phyloP scores from a whole-genome alignment of 2,888 invertebrate genomes.

The Unio delphinus region DNA sequence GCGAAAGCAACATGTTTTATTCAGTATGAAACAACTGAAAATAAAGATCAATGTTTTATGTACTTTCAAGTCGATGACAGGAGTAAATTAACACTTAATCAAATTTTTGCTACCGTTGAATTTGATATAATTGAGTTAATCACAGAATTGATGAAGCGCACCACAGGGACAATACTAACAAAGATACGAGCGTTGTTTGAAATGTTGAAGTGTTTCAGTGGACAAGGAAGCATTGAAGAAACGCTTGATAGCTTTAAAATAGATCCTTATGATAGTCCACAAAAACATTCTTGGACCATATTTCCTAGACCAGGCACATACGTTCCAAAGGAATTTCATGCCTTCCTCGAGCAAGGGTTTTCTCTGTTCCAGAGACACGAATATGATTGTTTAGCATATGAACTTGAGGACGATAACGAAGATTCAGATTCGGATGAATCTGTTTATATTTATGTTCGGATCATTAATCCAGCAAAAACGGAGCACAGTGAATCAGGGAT shows the following conservation, averaged over 20 bases:
- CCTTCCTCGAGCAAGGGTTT: slow-evolving; percentile 25
- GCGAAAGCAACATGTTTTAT: no score
- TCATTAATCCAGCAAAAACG: slow-evolving; percentile 2
- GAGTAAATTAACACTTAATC: no score
- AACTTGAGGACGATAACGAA: slow-evolving; percentile 10
- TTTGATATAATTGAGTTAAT: no score
- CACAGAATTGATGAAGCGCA: no score
- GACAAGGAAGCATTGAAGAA: background rate
- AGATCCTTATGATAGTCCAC: slow-evolving; percentile 1
- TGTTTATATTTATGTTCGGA: slow-evolving; percentile 24
- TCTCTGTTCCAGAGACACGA: slow-evolving; percentile 21
- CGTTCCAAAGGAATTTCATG: slow-evolving; percentile 24
- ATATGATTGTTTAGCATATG: slow-evolving; percentile 19
- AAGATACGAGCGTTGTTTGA: no score
- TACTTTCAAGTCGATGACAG: no score
- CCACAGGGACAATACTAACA: no score
- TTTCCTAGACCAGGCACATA: slow-evolving; percentile 30
- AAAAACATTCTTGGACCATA: background rate
- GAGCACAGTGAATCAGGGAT: background rate
- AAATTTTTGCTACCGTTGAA: no score
- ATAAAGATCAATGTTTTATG: no score
- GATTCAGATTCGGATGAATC: slow-evolving; percentile 1
- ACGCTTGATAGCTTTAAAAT: slow-evolving; percentile 5
- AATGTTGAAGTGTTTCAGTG: background rate
- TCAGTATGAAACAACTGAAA: no score